Percentiles rank a stretch among this genome's conserved stretches.
phyloP scores from a whole-genome alignment of 53 echinoderm and acorn worm species.

The Pentamera pediparva region DNA sequence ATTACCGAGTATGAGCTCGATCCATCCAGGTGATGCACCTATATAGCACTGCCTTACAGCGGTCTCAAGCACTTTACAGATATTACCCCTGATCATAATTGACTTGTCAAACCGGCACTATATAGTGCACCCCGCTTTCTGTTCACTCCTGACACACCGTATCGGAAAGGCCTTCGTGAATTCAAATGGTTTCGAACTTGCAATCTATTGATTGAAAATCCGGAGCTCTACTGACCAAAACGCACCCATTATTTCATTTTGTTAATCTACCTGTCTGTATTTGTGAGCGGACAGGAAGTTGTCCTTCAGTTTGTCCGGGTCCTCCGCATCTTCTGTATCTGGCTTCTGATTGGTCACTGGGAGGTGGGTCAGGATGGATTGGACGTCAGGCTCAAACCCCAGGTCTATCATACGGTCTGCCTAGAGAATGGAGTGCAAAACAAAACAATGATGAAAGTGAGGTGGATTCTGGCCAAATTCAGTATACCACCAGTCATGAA shows the following conservation, averaged over 20 bases:
- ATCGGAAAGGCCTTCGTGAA: neutral
- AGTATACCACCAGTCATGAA: too few relatives aligned
- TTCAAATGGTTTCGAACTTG: too few relatives aligned
- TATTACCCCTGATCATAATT: too few relatives aligned
- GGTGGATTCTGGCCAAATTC: too few relatives aligned
- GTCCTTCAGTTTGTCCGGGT: conserved; percentile 52
- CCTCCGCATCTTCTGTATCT: conserved; percentile 93
- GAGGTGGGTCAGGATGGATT: conserved; percentile 82
- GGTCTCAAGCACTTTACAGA: too few relatives aligned
- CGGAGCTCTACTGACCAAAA: too few relatives aligned
- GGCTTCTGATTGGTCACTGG: conserved; percentile 97
- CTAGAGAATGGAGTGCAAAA: conserved; percentile 12
- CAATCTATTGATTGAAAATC: too few relatives aligned
- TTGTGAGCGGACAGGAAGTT: conserved; percentile 85
- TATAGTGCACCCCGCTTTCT: neutral
- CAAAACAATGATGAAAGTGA: too few relatives aligned
- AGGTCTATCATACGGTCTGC: conserved; percentile 99
- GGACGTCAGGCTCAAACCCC: conserved; percentile 98
- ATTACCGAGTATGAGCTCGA: too few relatives aligned
- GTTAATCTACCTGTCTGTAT: conserved; percentile 93
- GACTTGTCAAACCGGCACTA: too few relatives aligned
- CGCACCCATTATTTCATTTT: neutral
- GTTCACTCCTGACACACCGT: neutral
- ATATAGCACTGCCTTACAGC: too few relatives aligned
- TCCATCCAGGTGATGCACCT: too few relatives aligned